Percentiles rank a stretch among this genome's conserved stretches.
phyloP scores from a whole-genome alignment of 2,797 vertebrate species.

The Leptodactylus fallax region DNA sequence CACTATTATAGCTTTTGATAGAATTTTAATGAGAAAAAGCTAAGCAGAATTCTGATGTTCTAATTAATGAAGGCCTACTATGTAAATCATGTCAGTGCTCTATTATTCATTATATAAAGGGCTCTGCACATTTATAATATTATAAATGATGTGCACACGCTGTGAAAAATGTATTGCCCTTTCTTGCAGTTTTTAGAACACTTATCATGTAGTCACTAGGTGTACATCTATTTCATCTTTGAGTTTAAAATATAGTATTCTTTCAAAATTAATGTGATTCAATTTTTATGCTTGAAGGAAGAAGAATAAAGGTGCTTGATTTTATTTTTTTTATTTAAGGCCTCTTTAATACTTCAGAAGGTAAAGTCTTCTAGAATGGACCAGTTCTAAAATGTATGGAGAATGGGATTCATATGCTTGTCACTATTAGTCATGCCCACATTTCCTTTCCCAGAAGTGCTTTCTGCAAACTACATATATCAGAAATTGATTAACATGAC shows the following conservation, averaged over 20 bases:
- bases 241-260: constrained; percentile 76
- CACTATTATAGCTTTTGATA: constrained; percentile 1
- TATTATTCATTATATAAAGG: constrained; percentile 94
- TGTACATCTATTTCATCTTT: constrained; percentile 65
- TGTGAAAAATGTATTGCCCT: constrained; percentile 85
- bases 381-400: constrained; percentile 67
- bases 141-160: constrained; percentile 88
- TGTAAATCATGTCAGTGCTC: constrained; percentile 89
- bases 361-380: constrained; percentile 68
- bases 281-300: constrained; percentile 70
- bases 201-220: constrained; percentile 75
- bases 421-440: constrained; percentile 76
- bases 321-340: constrained; percentile 79
- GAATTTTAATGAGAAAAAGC: constrained; percentile 71
- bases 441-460: constrained; percentile 76
- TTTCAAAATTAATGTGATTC: constrained; percentile 77
- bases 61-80: constrained; percentile 86
- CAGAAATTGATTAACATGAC: constrained; percentile 83
- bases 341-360: constrained; percentile 74
- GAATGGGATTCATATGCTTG: constrained; percentile 76
- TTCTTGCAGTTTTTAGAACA: constrained; percentile 79
- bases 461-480: constrained; percentile 79
- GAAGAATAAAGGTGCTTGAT: constrained; percentile 66
- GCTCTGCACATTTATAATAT: constrained; percentile 89
- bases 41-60: constrained; percentile 90